Base-by-base conservation (phyloP, 2,888 invertebrate species). In the Drosophila barbarae region DNA sequence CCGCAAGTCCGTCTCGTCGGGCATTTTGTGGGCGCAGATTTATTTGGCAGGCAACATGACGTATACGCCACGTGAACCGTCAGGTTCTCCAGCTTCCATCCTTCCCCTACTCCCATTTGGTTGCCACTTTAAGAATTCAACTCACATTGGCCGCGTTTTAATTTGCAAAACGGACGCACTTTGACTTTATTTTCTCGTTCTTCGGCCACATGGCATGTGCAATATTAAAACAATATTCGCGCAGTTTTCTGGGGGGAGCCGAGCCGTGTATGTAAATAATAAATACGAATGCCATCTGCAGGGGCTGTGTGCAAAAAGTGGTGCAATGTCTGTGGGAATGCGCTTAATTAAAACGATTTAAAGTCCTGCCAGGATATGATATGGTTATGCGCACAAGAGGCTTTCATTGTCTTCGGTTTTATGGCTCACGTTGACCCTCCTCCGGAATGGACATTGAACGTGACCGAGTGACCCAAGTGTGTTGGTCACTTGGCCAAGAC, bases 281-380 rank as follows among this genome's bases (percentile, higher is more conserved):
- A 52, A 41, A 64, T 64, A 64, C 46, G 39, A 46, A 53, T 64
- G 46, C 64, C 52, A 53, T 21, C 51, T 63, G 63, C 63, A 38
- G 51, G 35, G 21, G 35, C 30, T 8, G 42, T 12, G 35, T 9
- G 35, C 50, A 42, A n/a, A 51, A 51, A 44, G 35, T 28, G 44
- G 44, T 38, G 63, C 61, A 63, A 12, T 36, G 42, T 36, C 38
- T 18, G 35, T 23, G 35, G 34, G 53, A 53, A 39, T 46, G 53
- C 38, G 39, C 53, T 64, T 64, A 64, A 64, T 64, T 64, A 64
- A 53, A 64, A 64, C 46, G n/a, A 30, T 64, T 64, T 64, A 64
- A 64, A 64, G 39, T 34, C 30, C 23, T 18, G 21, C 5, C 46
- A 23, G 32, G 13, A 47, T 21, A 21, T 49, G 35, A 41, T 21